phyloP scores from a whole-genome alignment of 1,140 invertebrate genomes.

The Temnothorax curvispinosus region DNA sequence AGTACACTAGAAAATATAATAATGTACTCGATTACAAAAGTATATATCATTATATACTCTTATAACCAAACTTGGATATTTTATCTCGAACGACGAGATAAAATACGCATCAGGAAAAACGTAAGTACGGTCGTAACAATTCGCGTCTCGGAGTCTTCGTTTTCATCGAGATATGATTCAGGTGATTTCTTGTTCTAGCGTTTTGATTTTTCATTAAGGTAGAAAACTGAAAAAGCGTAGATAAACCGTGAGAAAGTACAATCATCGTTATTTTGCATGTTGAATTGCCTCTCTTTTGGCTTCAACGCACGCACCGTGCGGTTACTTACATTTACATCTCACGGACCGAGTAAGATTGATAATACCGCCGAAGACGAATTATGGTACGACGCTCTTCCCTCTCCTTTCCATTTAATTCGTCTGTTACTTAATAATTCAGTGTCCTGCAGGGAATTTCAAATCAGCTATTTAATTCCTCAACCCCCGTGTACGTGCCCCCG shows the following conservation, averaged over 20 bases:
- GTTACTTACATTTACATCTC: conserved; percentile 53
- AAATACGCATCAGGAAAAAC: not conserved
- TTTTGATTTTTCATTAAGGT: conserved; percentile 10
- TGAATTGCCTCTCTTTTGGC: conserved; percentile 29
- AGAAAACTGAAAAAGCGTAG: not conserved
- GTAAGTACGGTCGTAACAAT: not conserved
- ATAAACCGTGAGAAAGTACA: conserved; percentile 37
- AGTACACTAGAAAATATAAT: too few species aligned
- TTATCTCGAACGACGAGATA: not conserved
- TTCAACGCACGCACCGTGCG: conserved; percentile 40
- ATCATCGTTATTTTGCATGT: conserved; percentile 34
- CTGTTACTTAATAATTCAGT: conserved; percentile 45
- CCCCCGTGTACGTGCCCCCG: not conserved
- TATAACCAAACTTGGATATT: not conserved
- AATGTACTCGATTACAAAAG: not conserved
- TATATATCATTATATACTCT: not conserved
- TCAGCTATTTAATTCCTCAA: conserved; percentile 43
- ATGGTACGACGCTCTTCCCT: conserved; percentile 14
- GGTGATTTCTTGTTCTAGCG: not conserved
- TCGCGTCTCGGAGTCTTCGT: not conserved
- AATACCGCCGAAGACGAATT: conserved; percentile 46
- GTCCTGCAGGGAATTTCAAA: conserved; percentile 38
- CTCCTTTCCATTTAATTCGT: conserved; percentile 22
- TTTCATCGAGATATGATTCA: not conserved
- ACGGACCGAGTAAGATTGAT: conserved; percentile 37